phyloP scores from a whole-genome alignment of 2,113 vertebrate species.

The Epinephelus moara region DNA sequence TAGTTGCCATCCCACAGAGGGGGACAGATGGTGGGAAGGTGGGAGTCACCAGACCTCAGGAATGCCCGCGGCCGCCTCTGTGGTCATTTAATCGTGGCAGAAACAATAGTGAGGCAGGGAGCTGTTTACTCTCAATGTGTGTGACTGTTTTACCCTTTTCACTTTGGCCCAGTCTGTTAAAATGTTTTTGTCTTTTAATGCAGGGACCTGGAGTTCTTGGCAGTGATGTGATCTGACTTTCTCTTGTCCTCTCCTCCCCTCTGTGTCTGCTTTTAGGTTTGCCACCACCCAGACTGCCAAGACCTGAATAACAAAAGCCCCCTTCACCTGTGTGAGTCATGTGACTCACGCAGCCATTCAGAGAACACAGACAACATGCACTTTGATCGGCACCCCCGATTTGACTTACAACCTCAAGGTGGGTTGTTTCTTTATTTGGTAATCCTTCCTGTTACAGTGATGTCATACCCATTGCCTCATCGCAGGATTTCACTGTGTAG shows the following conservation, averaged over 20 bases:
- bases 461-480: constrained; percentile 33
- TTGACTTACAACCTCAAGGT: constrained; percentile 93
- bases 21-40: constrained; percentile 63
- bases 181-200: constrained; percentile 22
- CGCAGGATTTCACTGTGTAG: constrained; percentile 21
- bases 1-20: constrained; percentile 35
- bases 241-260: constrained; percentile 43
- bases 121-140: constrained; percentile 46
- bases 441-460: constrained; percentile 2
- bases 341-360: constrained; percentile 89
- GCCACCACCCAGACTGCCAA: constrained; percentile 91
- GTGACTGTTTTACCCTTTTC: constrained; percentile 46
- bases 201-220: constrained; percentile 20
- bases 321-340: constrained; percentile 91
- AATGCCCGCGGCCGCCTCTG: constrained; percentile 54
- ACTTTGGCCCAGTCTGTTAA: background rate
- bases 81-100: constrained; percentile 46
- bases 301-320: constrained; percentile 88
- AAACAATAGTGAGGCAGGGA: constrained; percentile 59
- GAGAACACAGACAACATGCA: constrained; percentile 87
- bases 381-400: constrained; percentile 91
- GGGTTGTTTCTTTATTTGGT: constrained; percentile 43
- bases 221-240: constrained; percentile 27
- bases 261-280: constrained; percentile 87
- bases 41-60: constrained; percentile 60